A percentile compares a stretch with the other conserved stretches of the same genome.
Evolutionary conservation across 2,888 invertebrate species (phyloP).

Genomic region (Atrina japonica): DNA sequence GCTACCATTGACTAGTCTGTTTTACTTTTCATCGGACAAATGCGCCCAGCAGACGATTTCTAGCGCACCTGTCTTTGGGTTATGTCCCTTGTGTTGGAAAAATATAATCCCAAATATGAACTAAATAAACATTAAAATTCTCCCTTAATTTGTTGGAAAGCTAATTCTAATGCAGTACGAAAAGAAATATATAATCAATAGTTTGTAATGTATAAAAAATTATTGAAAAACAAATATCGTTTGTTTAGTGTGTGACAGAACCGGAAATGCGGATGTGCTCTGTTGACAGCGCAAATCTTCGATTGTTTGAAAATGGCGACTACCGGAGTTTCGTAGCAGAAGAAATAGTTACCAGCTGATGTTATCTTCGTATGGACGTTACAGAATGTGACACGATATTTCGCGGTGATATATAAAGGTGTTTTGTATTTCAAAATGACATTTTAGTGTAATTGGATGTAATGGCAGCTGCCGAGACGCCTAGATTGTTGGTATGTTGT

Average conservation of each 20-base stretch:
- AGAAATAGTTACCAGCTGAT: not conserved
- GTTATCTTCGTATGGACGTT: not conserved
- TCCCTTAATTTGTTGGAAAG: too few relatives aligned
- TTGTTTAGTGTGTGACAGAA: not conserved
- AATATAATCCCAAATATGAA: too few relatives aligned
- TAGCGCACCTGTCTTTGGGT: too few relatives aligned
- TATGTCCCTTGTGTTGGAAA: too few relatives aligned
- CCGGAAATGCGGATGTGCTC: constrained; percentile 51
- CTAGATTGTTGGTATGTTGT: constrained; percentile 47
- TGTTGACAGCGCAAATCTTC: constrained; percentile 59
- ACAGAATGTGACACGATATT: constrained; percentile 1
- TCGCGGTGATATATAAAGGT: not conserved
- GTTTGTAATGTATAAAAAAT: too few relatives aligned
- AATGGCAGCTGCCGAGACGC: constrained; percentile 49
- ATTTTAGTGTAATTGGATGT: constrained; percentile 23
- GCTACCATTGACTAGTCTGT: too few relatives aligned
- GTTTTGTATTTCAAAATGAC: not conserved
- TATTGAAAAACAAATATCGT: too few relatives aligned
- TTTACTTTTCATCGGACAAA: too few relatives aligned
- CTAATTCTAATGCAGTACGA: too few relatives aligned
- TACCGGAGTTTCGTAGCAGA: constrained; percentile 30
- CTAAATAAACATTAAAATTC: too few relatives aligned
- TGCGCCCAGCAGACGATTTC: too few relatives aligned
- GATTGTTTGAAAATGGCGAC: constrained; percentile 76
- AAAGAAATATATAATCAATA: too few relatives aligned